phyloP scores from a whole-genome alignment of 2,797 vertebrate species.

The Benthosema pterotum region DNA sequence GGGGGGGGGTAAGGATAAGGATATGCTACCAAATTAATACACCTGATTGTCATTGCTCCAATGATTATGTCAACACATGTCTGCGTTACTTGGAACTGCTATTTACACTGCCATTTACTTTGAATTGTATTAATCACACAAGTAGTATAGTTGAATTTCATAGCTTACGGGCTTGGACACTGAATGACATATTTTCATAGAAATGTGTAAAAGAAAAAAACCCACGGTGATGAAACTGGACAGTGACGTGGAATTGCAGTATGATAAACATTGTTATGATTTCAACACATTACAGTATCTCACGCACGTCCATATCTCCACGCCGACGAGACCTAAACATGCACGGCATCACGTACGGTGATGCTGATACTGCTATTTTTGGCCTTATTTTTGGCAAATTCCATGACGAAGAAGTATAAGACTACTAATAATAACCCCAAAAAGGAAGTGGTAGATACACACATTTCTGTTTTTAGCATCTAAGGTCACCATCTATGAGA shows the following conservation, averaged over 20 bases:
- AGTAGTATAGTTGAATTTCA: no score
- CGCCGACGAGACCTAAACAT: conserved; percentile 21
- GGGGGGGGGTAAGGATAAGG: no score
- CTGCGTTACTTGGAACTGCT: no score
- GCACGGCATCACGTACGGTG: conserved; percentile 46
- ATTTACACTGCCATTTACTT: no score
- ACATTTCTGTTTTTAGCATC: conserved; percentile 9
- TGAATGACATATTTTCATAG: neutral
- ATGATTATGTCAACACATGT: no score
- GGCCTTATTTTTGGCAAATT: conserved; percentile 42
- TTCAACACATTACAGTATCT: neutral
- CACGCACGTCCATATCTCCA: conserved; percentile 6
- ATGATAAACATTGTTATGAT: conserved; percentile 6
- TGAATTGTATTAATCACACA: no score
- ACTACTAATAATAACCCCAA: conserved; percentile 47
- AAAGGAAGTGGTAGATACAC: conserved; percentile 50
- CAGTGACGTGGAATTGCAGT: neutral
- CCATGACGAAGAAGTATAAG: conserved; percentile 15
- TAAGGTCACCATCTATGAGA: neutral
- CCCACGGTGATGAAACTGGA: neutral
- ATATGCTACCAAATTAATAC: no score
- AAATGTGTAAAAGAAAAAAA: neutral
- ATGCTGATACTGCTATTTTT: conserved; percentile 16
- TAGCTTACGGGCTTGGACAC: no score
- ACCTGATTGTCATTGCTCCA: no score